A percentile compares a stretch with the other conserved stretches of the same genome.
These are phyloP conservation scores for Leucophenga maculata DNA, from an alignment of 2,888 invertebrate species.

Conservation along the genomic window DNA sequence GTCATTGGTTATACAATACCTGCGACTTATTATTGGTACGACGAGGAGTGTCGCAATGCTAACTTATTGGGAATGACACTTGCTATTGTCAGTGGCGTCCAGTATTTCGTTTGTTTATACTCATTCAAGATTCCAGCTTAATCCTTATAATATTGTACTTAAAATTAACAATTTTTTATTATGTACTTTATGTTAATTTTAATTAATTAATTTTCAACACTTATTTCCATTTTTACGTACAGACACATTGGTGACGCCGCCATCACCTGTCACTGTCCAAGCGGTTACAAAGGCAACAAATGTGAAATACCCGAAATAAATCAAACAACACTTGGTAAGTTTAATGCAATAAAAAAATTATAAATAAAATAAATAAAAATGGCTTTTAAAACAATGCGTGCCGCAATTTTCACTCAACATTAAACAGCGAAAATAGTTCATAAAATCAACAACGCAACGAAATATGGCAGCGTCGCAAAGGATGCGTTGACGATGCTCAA, in stretches of 20 bases:
- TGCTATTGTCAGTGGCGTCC: no score
- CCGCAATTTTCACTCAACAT: background rate
- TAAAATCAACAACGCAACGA: slow-evolving; percentile 8
- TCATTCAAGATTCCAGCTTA: no score
- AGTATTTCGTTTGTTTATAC: no score
- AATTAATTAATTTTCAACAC: background rate
- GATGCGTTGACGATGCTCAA: slow-evolving; percentile 28
- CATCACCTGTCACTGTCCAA: slow-evolving; percentile 80
- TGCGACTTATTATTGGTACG: no score
- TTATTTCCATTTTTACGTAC: slow-evolving; percentile 59
- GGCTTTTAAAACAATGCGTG: no score
- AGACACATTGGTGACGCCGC: slow-evolving; percentile 86
- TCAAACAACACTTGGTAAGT: slow-evolving; percentile 69
- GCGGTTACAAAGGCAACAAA: slow-evolving; percentile 80
- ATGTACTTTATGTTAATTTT: no score
- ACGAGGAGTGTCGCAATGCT: no score
- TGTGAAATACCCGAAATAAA: slow-evolving; percentile 77
- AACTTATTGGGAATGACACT: no score
- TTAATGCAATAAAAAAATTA: slow-evolving; percentile 27
- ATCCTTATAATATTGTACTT: no score
- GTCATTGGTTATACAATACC: no score
- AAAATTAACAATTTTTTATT: no score
- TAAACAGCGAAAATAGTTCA: background rate
- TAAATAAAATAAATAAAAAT: slow-evolving; percentile 36
- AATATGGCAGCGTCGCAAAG: slow-evolving; percentile 8